Evolutionary conservation across 2,113 vertebrate genomes (phyloP).

Genomic region (Sander vitreus): DNA sequence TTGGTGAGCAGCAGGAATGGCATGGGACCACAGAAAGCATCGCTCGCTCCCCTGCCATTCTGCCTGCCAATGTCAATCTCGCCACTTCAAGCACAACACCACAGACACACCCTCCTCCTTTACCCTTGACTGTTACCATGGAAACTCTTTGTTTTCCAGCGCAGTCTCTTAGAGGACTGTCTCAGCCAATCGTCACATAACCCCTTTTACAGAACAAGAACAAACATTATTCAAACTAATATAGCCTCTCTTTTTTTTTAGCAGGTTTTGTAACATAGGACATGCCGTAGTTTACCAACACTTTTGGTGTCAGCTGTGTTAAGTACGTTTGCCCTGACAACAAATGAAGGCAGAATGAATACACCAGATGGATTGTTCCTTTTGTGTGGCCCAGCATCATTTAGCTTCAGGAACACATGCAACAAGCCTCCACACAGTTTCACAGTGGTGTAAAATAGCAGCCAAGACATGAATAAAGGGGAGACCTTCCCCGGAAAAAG

Average conservation of each 20-base stretch:
- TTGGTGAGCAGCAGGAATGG: slow-evolving; percentile 60
- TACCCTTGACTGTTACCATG: slow-evolving; percentile 76
- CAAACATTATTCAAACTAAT: slow-evolving; percentile 48
- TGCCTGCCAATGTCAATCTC: slow-evolving; percentile 69
- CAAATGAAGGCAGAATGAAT: slow-evolving; percentile 18
- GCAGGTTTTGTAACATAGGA: slow-evolving; percentile 5
- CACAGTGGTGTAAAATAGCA: background rate
- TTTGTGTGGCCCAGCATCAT: slow-evolving; percentile 12
- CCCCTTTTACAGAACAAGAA: slow-evolving; percentile 27
- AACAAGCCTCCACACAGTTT: background rate
- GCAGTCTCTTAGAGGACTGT: slow-evolving; percentile 43
- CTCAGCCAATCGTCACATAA: slow-evolving; percentile 57
- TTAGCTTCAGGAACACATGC: slow-evolving; percentile 3
- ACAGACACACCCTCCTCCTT: slow-evolving; percentile 75
- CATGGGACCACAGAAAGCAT: slow-evolving; percentile 55
- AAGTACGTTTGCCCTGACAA: slow-evolving; percentile 7
- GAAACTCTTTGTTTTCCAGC: slow-evolving; percentile 73
- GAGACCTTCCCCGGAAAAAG: background rate
- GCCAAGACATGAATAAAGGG: background rate
- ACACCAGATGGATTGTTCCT: slow-evolving; percentile 29
- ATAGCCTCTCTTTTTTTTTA: background rate
- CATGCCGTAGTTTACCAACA: background rate
- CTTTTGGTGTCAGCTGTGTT: background rate
- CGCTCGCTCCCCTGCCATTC: slow-evolving; percentile 37
- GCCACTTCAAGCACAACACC: slow-evolving; percentile 57